phyloP scores from a whole-genome alignment of 2,797 vertebrate species.

The Lepus oiostolus region DNA sequence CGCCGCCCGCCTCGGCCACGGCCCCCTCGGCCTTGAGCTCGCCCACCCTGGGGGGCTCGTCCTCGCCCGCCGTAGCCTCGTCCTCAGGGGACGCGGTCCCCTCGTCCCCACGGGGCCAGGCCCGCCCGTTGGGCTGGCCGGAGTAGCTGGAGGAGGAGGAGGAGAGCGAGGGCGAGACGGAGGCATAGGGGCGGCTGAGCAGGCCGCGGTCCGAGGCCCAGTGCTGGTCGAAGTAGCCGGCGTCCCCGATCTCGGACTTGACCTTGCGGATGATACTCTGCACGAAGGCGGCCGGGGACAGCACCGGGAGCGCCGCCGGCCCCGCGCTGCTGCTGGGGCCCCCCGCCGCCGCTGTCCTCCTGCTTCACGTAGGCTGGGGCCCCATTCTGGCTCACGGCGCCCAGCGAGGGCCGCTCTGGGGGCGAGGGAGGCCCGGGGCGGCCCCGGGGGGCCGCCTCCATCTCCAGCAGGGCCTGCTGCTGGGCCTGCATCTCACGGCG shows the following conservation, averaged over 20 bases:
- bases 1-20: constrained; percentile 85
- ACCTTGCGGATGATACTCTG: constrained; percentile 99
- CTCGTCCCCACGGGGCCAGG: constrained; percentile 92
- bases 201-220: constrained; percentile 95
- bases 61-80: constrained; percentile 89
- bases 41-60: constrained; percentile 89
- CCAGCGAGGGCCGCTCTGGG: constrained; percentile 83
- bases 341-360: constrained; percentile 92
- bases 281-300: constrained; percentile 97
- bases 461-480: constrained; percentile 96
- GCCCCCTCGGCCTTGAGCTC: constrained; percentile 94
- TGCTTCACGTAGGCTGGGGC: constrained; percentile 93
- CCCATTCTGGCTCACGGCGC: constrained; percentile 85
- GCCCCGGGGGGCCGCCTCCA: constrained; percentile 91
- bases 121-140: constrained; percentile 90
- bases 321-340: constrained; percentile 87
- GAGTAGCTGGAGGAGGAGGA: constrained; percentile 95
- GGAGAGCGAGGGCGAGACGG: constrained; percentile 95
- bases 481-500: constrained; percentile 96
- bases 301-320: constrained; percentile 92
- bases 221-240: constrained; percentile 98
- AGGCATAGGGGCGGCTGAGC: constrained; percentile 92
- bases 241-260: constrained; percentile 97
- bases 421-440: constrained; percentile 80
- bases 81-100: constrained; percentile 85